Evolutionary conservation across 2,113 vertebrate genomes (phyloP).

Genomic region (Festucalex cinctus): DNA sequence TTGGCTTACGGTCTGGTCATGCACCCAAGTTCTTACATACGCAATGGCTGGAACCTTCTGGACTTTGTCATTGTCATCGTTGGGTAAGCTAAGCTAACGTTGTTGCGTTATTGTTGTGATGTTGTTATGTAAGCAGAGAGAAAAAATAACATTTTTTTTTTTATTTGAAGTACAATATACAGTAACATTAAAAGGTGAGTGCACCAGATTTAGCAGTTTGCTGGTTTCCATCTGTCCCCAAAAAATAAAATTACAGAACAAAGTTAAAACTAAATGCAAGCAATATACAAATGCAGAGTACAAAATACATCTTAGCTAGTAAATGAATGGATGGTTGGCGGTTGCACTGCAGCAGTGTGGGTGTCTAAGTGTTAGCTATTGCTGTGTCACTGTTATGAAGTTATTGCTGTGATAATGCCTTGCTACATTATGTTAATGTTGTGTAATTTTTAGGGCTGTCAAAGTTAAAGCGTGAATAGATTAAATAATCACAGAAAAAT

Average conservation of each 20-base stretch:
- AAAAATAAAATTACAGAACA: too few relatives aligned
- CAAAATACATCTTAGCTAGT: background rate
- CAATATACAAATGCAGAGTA: too few relatives aligned
- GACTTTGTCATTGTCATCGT: constrained; percentile 93
- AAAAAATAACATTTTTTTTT: background rate
- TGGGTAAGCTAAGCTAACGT: constrained; percentile 65
- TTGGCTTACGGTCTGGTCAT: constrained; percentile 89
- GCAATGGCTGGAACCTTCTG: constrained; percentile 91
- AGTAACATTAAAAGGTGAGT: too few relatives aligned
- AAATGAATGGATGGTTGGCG: background rate
- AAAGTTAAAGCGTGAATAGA: too few relatives aligned
- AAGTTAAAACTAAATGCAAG: too few relatives aligned
- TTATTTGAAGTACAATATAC: too few relatives aligned
- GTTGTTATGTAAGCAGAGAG: background rate
- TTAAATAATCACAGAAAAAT: too few relatives aligned
- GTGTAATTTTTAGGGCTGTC: too few relatives aligned
- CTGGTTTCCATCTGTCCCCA: too few relatives aligned
- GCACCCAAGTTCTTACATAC: constrained; percentile 91
- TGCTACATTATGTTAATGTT: too few relatives aligned
- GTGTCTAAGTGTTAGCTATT: background rate
- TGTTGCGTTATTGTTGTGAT: background rate
- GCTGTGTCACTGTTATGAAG: background rate
- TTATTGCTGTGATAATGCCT: background rate
- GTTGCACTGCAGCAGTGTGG: background rate
- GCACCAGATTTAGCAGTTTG: too few relatives aligned